Conservation (phyloP, 2,888 invertebrate species). For the Eurois occulta region DNA sequence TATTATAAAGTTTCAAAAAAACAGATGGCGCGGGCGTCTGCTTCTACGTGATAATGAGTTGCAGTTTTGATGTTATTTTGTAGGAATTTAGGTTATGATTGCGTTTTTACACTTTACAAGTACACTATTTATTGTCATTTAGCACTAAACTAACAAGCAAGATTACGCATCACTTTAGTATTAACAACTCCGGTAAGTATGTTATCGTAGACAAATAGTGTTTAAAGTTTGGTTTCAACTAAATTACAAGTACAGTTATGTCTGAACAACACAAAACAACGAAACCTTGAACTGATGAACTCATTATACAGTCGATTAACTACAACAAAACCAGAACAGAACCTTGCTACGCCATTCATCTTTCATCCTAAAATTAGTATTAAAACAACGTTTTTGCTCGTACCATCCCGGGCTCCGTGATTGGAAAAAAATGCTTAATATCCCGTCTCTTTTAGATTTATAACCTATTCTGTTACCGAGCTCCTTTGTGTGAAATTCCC, state of each 20-base stretch:
- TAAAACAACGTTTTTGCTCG: constrained; percentile 37
- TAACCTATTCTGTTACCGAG: constrained; percentile 58
- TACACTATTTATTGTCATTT: no score
- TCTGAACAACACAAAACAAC: background rate
- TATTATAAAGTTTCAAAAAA: no score
- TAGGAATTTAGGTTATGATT: no score
- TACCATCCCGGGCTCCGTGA: constrained; percentile 43
- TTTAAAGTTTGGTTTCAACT: background rate
- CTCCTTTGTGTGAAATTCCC: constrained; percentile 61
- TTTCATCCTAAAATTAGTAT: constrained; percentile 43
- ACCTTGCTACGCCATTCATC: constrained; percentile 15
- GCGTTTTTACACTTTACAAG: no score
- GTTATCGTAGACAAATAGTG: background rate
- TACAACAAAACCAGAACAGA: constrained; percentile 5
- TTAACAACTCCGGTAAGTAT: background rate
- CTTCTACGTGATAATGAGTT: no score
- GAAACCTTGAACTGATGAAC: background rate
- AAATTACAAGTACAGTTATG: background rate
- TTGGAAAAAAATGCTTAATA: constrained; percentile 67
- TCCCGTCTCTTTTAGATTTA: constrained; percentile 65
- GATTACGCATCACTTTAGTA: background rate
- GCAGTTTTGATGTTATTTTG: no score
- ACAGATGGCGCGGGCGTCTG: no score
- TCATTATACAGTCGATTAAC: constrained; percentile 3
- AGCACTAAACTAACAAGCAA: no score